phyloP scores from a whole-genome alignment of 2,113 vertebrate species.

The Pedionomus torquatus region DNA sequence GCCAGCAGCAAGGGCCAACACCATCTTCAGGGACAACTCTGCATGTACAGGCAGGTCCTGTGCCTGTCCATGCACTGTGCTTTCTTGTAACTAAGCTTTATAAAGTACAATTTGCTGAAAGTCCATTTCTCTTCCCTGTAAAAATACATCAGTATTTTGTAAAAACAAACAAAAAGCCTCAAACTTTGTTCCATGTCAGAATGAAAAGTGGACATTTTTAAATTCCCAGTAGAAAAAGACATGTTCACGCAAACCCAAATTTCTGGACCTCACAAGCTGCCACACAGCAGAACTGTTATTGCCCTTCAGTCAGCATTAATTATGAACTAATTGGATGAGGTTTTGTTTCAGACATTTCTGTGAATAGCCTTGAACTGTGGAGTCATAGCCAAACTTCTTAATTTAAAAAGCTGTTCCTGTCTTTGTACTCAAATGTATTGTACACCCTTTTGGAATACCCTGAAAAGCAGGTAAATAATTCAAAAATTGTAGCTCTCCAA shows the following conservation, averaged over 20 bases:
- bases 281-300: not conserved
- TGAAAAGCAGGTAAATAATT: slow-evolving; percentile 5
- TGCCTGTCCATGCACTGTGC: not conserved
- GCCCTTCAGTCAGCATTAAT: slow-evolving; percentile 31
- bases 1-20: not conserved
- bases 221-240: slow-evolving; percentile 27
- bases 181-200: not conserved
- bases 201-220: slow-evolving; percentile 40
- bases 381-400: not conserved
- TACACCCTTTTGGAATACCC: not conserved
- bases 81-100: not conserved
- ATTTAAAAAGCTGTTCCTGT: not conserved
- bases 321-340: not conserved
- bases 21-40: not conserved
- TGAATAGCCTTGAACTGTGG: not conserved
- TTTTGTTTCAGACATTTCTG: slow-evolving; percentile 8
- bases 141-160: not conserved
- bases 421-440: not conserved
- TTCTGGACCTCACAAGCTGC: slow-evolving; percentile 60
- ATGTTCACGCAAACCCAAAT: not conserved
- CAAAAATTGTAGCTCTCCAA: not conserved
- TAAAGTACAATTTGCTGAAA: not conserved
- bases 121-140: not conserved
- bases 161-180: slow-evolving; percentile 6
- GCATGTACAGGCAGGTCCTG: accelerated